Percentiles rank a stretch among this genome's conserved stretches.
Evolutionary conservation across 2,113 vertebrate genomes (phyloP).

Genomic region (Apeltes quadracus): DNA sequence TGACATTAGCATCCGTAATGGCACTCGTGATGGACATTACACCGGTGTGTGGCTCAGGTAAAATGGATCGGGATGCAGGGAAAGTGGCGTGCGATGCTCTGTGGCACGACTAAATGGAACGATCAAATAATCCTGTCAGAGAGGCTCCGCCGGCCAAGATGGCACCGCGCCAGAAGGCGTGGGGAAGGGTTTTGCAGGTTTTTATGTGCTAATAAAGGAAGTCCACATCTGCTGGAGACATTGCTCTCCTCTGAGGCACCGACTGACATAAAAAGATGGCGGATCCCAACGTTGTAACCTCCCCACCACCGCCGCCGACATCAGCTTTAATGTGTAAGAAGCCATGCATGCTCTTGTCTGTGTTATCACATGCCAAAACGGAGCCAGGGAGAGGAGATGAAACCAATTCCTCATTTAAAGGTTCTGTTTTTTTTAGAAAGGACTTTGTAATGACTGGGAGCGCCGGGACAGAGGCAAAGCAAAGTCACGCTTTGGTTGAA

Average conservation of each 20-base stretch:
- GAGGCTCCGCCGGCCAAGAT: conserved; percentile 41
- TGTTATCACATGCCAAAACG: conserved; percentile 65
- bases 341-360: conserved; percentile 54
- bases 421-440: conserved; percentile 71
- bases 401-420: conserved; percentile 64
- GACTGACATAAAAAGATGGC: conserved; percentile 68
- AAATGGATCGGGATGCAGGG: conserved; percentile 51
- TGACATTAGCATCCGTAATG: conserved; percentile 51
- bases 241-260: conserved; percentile 67
- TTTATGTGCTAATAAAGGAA: conserved; percentile 71
- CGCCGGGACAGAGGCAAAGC: conserved; percentile 28
- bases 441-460: conserved; percentile 60
- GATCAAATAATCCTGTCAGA: conserved; percentile 66
- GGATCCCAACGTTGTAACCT: conserved; percentile 7
- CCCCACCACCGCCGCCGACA: conserved; percentile 22
- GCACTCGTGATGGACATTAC: conserved; percentile 47
- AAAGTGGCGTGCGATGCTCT: conserved; percentile 47
- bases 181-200: conserved; percentile 46
- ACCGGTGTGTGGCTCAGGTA: conserved; percentile 38
- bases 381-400: conserved; percentile 62
- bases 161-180: conserved; percentile 44
- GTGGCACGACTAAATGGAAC: conserved; percentile 52
- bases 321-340: conserved; percentile 62
- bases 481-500: conserved; percentile 73
- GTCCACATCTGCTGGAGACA: conserved; percentile 74